Evolutionary conservation across 2,888 invertebrate species (phyloP), one percentile per base, ranked within the genome.

Genomic region (Meganola albula): DNA sequence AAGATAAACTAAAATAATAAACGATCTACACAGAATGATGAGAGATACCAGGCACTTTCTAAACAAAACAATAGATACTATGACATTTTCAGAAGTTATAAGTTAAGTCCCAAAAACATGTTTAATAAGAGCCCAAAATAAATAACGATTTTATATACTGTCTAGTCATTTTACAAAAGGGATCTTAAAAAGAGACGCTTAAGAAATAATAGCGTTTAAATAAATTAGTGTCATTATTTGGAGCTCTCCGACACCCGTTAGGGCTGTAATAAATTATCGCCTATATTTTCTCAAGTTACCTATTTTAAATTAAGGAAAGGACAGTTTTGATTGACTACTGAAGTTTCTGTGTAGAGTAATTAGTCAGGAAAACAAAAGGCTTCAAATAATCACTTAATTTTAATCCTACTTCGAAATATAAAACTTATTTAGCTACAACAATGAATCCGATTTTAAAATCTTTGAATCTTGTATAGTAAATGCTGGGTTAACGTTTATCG

Each of bases 221-320:
- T 73, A 75, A 78, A 77, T 74, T 70, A 65, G 56, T 51, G 53
- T 61, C 55, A 68, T 76, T 74, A 71, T 61, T 76, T 61, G 49
- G 29, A 44, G 57, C 49, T 51, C 53, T 46, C 44, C 41, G 51
- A 43, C 59, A 51, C 46, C 48, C 55, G 63, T 59, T 53, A 49
- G 40, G 55, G 57, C 53, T 60, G 56, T 60, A 63, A 72, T 67
- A 65, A 74, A 73, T 70, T 63, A 64, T 63, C 41, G 40, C 38
- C 48, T 39, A 67, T 67, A 67, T 63, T 70, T 63, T 62, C 61
- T 64, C 59, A 43, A 59, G 57, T 60, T 51, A 53, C 57, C 37
- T 58, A n/a, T 20, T 16, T 5, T 50, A 48, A 50, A 40, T 40
- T 30, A 45, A 42, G 47, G 49, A 48, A 51, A 48, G 43, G 43